Conservation (phyloP, 2,888 invertebrate genomes). For the Synergus itoensis region DNA sequence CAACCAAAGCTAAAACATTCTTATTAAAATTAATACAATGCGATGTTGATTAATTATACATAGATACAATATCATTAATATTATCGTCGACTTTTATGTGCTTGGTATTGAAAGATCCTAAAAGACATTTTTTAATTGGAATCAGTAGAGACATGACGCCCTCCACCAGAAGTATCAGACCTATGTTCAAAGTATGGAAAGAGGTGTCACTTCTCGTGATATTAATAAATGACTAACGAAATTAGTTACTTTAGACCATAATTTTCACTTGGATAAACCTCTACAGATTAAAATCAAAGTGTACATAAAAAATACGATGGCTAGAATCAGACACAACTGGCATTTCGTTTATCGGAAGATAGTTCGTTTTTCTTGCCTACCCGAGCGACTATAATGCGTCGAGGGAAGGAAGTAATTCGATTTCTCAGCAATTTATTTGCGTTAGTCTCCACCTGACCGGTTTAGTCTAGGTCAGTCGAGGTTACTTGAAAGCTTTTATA, state of each 20-base stretch:
- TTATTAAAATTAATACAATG: not conserved
- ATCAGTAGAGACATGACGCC: not conserved
- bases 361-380: constrained; percentile 11
- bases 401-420: constrained; percentile 50
- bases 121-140: not conserved
- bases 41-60: no score
- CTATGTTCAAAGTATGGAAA: not conserved
- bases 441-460: constrained; percentile 46
- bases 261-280: no score
- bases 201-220: not conserved
- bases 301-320: not conserved
- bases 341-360: constrained; percentile 10
- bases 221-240: not conserved
- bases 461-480: constrained; percentile 35
- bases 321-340: not conserved
- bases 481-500: constrained; percentile 37
- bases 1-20: not conserved
- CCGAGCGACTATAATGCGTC: constrained; percentile 19
- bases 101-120: no score
- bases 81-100: no score
- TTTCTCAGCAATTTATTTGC: constrained; percentile 55
- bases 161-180: not conserved
- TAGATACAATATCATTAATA: no score
- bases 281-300: not conserved
- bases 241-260: no score